Base-by-base conservation (phyloP, 2,797 vertebrate genomes). In the Phrynocephalus forsythii region DNA sequence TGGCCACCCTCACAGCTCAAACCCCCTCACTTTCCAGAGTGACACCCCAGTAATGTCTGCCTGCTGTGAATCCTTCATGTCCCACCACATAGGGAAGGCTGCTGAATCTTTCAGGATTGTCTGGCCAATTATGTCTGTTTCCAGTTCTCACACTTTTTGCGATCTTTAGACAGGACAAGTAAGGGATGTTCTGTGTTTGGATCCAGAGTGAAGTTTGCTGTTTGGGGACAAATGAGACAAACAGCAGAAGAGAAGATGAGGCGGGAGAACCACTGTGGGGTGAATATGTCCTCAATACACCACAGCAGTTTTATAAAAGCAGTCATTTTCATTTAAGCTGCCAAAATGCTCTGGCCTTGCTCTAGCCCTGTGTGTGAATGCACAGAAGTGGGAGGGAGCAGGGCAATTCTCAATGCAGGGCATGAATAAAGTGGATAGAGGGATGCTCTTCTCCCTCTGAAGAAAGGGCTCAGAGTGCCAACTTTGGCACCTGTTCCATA, bases 11-110 rank as follows among this genome's bases (percentile, higher is more conserved):
- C 38, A 77, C 38, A n/a, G 60, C 24, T 73, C 83, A 85, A 4
- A 30, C 2, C 13, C 24, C 44, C 83, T 77, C 16, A 20, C 8
- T 50, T 22, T 4, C 60, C n/a, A 85, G 28, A 7, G 10, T n/a
- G 60, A 85, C 73, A 77, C 77, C 60, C 83, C 83, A 85, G 73
- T 67, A 85, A 48, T 85, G 73, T 67, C 73, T 48, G 4, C 73
- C 83, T 3, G 10, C 9, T n/a, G 56, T 48, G 26, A 85, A 85
- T 78, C 63, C 60, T 7, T 85, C 60, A 30, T 2, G 1, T n/a
- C 83, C 83, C 38, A 85, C 18, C 56, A 85, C 73, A 22, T 1
- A 20, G n/a, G 33, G 5, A 8, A 8, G 5, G 1, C 0, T 0
- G 5, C 50, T 33, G 11, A 85, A 85, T 77, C 73, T 84, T 26